Percentiles rank a stretch among this genome's conserved stretches.
phyloP scores from a whole-genome alignment of 1,140 invertebrate genomes.

The Heterodera carotae region DNA sequence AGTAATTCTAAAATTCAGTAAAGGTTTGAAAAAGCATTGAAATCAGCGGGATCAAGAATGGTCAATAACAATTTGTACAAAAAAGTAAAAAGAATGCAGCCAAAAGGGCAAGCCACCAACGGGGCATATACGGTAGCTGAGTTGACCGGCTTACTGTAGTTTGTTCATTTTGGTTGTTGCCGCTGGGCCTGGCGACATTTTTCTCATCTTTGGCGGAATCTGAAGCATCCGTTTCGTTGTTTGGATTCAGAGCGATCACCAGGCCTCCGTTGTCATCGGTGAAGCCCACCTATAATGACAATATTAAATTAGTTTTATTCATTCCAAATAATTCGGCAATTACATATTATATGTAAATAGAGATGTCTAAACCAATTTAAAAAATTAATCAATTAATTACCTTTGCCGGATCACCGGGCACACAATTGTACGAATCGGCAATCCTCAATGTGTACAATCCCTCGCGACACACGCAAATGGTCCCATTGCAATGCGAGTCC shows the following conservation, averaged over 20 bases:
- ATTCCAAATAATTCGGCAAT: too few species aligned
- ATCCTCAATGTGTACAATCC: slow-evolving; percentile 51
- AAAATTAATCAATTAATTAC: slow-evolving; percentile 8
- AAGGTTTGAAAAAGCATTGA: too few species aligned
- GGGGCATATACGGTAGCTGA: slow-evolving; percentile 5
- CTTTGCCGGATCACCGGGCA: slow-evolving; percentile 53
- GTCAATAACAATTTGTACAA: not conserved
- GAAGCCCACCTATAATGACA: slow-evolving; percentile 22
- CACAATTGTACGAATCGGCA: slow-evolving; percentile 56
- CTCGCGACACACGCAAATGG: slow-evolving; percentile 51
- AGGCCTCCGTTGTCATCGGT: slow-evolving; percentile 36
- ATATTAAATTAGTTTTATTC: too few species aligned
- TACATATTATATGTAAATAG: too few species aligned
- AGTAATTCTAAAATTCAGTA: too few species aligned
- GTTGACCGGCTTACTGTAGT: not conserved
- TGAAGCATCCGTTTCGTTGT: slow-evolving; percentile 24
- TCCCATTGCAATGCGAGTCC: slow-evolving; percentile 53
- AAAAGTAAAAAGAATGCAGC: not conserved
- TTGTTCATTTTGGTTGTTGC: not conserved
- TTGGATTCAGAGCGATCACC: slow-evolving; percentile 39
- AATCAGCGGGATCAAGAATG: too few species aligned
- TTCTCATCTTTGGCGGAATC: slow-evolving; percentile 4
- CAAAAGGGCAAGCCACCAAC: not conserved
- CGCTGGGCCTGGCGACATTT: not conserved
- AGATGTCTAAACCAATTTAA: not conserved